phyloP scores from a whole-genome alignment of 2,113 vertebrate species.

The Oncorhynchus tshawytscha region DNA sequence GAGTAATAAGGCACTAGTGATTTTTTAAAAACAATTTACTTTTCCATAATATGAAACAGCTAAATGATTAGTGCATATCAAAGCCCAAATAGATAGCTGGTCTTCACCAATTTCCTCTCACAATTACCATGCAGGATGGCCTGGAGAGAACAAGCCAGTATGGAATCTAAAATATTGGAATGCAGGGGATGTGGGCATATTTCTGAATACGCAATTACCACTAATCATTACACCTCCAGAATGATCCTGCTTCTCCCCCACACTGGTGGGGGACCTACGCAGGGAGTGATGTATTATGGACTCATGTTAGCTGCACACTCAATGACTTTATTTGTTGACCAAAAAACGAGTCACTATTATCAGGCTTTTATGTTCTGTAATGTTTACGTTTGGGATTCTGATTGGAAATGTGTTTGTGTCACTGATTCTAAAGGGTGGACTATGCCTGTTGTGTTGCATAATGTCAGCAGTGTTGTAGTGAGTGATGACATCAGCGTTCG shows the following conservation, averaged over 20 bases:
- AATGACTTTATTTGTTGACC: constrained; percentile 9
- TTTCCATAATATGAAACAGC: constrained; percentile 57
- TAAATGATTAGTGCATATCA: constrained; percentile 65
- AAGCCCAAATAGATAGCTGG: constrained; percentile 57
- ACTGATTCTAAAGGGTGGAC: neutral
- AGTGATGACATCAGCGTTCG: constrained; percentile 8
- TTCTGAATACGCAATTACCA: constrained; percentile 56
- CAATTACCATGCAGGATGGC: constrained; percentile 52
- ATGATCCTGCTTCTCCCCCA: constrained; percentile 22
- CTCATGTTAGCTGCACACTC: neutral
- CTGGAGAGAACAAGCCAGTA: constrained; percentile 52
- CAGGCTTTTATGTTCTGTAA: constrained; percentile 1
- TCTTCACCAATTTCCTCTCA: constrained; percentile 39
- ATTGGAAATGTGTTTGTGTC: neutral
- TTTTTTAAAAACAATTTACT: constrained; percentile 62
- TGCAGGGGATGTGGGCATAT: constrained; percentile 52
- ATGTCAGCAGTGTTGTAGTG: neutral
- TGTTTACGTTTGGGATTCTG: constrained; percentile 8
- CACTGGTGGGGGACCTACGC: constrained; percentile 9
- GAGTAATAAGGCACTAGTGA: constrained; percentile 55
- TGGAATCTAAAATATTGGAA: constrained; percentile 64
- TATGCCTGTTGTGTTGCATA: neutral
- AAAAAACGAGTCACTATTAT: constrained; percentile 11
- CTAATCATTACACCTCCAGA: constrained; percentile 53
- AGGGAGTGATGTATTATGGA: constrained; percentile 8